Percentiles rank a stretch among this genome's conserved stretches.
Conservation (phyloP, 2,113 vertebrate species). For the Oncorhynchus kisutch region DNA sequence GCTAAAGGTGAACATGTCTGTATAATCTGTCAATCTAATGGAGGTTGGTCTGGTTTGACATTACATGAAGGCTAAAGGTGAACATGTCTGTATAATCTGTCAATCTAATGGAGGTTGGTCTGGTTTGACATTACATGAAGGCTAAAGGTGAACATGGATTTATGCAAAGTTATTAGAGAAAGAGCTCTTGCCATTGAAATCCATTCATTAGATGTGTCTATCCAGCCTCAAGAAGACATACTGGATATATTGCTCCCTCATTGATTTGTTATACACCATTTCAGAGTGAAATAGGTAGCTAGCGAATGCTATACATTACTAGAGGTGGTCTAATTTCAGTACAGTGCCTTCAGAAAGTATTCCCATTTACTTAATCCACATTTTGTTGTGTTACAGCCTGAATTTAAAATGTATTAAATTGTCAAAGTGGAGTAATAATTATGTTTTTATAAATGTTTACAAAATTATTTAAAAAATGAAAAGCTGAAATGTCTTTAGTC, state of each 20-base stretch:
- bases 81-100: too few relatives aligned
- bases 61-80: background rate
- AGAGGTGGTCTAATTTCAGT: background rate
- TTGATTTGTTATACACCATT: background rate
- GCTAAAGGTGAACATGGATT: conserved; percentile 56
- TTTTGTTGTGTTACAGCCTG: too few relatives aligned
- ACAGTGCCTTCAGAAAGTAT: background rate
- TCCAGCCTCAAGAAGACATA: background rate
- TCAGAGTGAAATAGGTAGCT: background rate
- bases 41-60: too few relatives aligned
- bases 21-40: too few relatives aligned
- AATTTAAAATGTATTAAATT: too few relatives aligned
- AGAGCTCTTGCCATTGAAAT: conserved; percentile 47
- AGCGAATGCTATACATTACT: background rate
- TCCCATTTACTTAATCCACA: too few relatives aligned
- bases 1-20: conserved; percentile 5
- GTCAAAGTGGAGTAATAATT: too few relatives aligned
- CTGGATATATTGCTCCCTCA: background rate
- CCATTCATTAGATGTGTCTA: background rate
- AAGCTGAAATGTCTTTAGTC: too few relatives aligned
- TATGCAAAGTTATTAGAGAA: conserved; percentile 53
- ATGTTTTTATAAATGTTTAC: too few relatives aligned
- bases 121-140: too few relatives aligned
- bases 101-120: too few relatives aligned
- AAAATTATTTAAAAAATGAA: too few relatives aligned